Percentiles rank a stretch among this genome's conserved stretches.
Evolutionary conservation across 1,140 invertebrate genomes (phyloP).

Genomic region (Papilio polyxenes): DNA sequence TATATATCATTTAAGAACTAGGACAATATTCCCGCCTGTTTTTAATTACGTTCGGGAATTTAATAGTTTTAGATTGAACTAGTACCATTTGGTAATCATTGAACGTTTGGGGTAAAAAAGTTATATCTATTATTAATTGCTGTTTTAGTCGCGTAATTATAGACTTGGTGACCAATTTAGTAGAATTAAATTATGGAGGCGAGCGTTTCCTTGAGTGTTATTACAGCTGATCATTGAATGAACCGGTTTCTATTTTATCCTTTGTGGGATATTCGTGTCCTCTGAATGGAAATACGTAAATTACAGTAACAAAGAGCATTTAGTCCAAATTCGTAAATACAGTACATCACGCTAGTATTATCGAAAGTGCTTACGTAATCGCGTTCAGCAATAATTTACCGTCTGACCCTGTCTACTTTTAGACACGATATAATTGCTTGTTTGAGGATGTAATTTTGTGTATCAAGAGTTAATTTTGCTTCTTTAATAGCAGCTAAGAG

Average conservation of each 20-base stretch:
- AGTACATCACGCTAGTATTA: constrained; percentile 57
- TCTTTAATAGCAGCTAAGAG: constrained; percentile 18
- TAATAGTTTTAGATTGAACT: constrained; percentile 28
- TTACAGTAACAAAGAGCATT: constrained; percentile 65
- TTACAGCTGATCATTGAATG: constrained; percentile 24
- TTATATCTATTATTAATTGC: constrained; percentile 28
- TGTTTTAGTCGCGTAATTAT: constrained; percentile 29
- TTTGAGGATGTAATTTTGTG: constrained; percentile 31
- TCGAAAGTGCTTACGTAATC: constrained; percentile 62
- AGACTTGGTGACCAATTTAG: constrained; percentile 30
- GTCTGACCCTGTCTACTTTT: constrained; percentile 50
- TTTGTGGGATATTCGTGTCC: constrained; percentile 10
- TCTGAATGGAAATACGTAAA: constrained; percentile 13
- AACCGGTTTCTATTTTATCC: constrained; percentile 28
- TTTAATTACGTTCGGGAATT: constrained; percentile 54
- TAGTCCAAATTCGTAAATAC: constrained; percentile 62
- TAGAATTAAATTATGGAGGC: constrained; percentile 29
- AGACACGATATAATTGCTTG: constrained; percentile 40
- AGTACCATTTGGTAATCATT: constrained; percentile 3
- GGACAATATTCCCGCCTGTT: constrained; percentile 64
- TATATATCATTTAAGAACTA: constrained; percentile 71
- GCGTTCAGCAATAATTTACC: constrained; percentile 62
- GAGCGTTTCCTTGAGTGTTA: constrained; percentile 30
- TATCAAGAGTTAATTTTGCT: constrained; percentile 31
- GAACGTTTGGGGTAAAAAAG: constrained; percentile 1